phyloP scores from a whole-genome alignment of 2,888 invertebrate species.

The Chorisops tibialis region DNA sequence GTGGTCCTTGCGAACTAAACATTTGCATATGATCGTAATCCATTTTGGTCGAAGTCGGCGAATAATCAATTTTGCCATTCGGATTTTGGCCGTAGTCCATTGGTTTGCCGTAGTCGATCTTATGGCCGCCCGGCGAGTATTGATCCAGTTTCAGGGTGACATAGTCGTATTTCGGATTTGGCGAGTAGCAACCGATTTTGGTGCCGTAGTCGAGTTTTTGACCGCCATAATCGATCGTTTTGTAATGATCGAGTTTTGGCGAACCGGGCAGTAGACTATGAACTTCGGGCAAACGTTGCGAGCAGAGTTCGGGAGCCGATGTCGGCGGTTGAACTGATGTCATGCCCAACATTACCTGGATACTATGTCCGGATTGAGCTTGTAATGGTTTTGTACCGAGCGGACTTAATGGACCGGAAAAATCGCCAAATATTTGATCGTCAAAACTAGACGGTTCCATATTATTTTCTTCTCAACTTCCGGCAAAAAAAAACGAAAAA shows the following conservation, averaged over 20 bases:
- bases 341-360: conserved; percentile 67
- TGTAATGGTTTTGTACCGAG: conserved; percentile 47
- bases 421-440: conserved; percentile 77
- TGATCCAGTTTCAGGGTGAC: conserved; percentile 45
- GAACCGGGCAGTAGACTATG: conserved; percentile 49
- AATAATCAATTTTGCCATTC: conserved; percentile 34
- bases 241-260: conserved; percentile 48
- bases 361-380: conserved; percentile 52
- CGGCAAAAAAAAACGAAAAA: neutral
- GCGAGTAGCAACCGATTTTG: conserved; percentile 51
- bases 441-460: conserved; percentile 74
- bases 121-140: conserved; percentile 33
- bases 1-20: conserved; percentile 36
- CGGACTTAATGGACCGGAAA: conserved; percentile 59
- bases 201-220: conserved; percentile 48
- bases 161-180: conserved; percentile 51
- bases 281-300: conserved; percentile 50
- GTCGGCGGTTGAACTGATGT: conserved; percentile 42
- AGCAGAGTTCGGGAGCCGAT: conserved; percentile 38
- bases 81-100: conserved; percentile 29
- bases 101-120: conserved; percentile 31
- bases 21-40: conserved; percentile 48
- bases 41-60: conserved; percentile 29
- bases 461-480: conserved; percentile 33
- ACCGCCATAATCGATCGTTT: conserved; percentile 41